phyloP scores from a whole-genome alignment of 2,797 vertebrate species.

The Crocodylus rhombifer region DNA sequence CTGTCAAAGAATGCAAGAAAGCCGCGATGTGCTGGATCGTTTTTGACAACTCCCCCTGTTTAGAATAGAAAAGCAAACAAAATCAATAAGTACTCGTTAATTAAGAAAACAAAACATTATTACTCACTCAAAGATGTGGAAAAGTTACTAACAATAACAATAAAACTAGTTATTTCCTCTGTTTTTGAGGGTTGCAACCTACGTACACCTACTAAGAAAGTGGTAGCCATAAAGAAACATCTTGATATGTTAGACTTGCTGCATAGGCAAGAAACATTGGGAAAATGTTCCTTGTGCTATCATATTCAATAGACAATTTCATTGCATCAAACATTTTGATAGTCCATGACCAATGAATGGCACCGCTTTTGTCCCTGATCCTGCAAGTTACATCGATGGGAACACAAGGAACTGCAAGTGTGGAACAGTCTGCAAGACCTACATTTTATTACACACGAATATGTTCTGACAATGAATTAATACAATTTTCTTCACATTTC shows the following conservation, averaged over 20 bases:
- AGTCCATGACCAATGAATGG: slow-evolving; percentile 32
- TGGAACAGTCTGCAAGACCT: not conserved
- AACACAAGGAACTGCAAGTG: not conserved
- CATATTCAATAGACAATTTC: slow-evolving; percentile 9
- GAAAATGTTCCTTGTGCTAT: not conserved
- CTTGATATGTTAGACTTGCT: not conserved
- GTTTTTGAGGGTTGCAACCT: slow-evolving; percentile 9
- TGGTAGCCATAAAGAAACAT: not conserved
- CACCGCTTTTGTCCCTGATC: slow-evolving; percentile 18
- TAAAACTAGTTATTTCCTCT: slow-evolving; percentile 51
- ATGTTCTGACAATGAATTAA: not conserved
- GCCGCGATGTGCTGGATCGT: slow-evolving; percentile 86
- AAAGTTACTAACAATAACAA: slow-evolving; percentile 77
- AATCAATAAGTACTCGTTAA: slow-evolving; percentile 86
- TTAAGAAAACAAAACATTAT: slow-evolving; percentile 85
- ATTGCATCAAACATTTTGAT: not conserved
- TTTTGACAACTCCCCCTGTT: slow-evolving; percentile 90
- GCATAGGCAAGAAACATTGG: not conserved
- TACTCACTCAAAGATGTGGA: slow-evolving; percentile 79
- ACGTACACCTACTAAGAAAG: not conserved
- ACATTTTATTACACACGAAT: not conserved
- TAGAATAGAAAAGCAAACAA: slow-evolving; percentile 85
- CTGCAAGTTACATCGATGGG: not conserved
- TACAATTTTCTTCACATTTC: not conserved
- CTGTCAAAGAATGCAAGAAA: slow-evolving; percentile 88